A percentile compares a stretch with the other conserved stretches of the same genome.
Evolutionary conservation across 2,888 invertebrate genomes (phyloP).

Genomic region (Tinea semifulvella): DNA sequence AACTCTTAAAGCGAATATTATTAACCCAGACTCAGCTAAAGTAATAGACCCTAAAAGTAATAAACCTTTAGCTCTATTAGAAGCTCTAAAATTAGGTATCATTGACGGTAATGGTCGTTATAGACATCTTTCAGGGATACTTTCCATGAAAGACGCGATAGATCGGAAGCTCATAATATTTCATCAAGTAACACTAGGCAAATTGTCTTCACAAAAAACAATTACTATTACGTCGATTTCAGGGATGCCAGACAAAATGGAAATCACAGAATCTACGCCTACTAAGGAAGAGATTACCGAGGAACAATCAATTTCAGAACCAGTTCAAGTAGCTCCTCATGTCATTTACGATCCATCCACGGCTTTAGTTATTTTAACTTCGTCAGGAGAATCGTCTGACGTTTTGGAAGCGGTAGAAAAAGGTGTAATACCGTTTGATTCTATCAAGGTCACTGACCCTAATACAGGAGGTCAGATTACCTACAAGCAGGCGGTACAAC

Average conservation of each 20-base stretch:
- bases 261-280: slow-evolving; percentile 51
- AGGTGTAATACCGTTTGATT: slow-evolving; percentile 73
- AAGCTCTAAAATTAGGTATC: slow-evolving; percentile 81
- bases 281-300: slow-evolving; percentile 27
- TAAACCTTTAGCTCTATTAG: slow-evolving; percentile 71
- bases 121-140: slow-evolving; percentile 50
- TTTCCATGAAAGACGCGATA: slow-evolving; percentile 81
- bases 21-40: slow-evolving; percentile 83
- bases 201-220: slow-evolving; percentile 64
- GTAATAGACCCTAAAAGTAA: slow-evolving; percentile 81
- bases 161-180: slow-evolving; percentile 70
- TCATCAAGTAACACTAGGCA: slow-evolving; percentile 55
- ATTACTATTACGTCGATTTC: slow-evolving; percentile 77
- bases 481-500: slow-evolving; percentile 78
- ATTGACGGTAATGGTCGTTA: slow-evolving; percentile 84
- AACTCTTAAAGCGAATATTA: slow-evolving; percentile 84
- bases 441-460: slow-evolving; percentile 77
- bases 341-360: slow-evolving; percentile 82
- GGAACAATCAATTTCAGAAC: slow-evolving; percentile 66
- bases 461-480: slow-evolving; percentile 71
- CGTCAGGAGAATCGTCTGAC: slow-evolving; percentile 74
- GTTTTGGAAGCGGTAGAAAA: slow-evolving; percentile 79
- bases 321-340: slow-evolving; percentile 76
- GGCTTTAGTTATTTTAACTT: slow-evolving; percentile 76
- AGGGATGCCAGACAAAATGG: slow-evolving; percentile 77